These are phyloP conservation scores for Meleagris gallopavo DNA, from an alignment of 2,113 vertebrate genomes.

Conservation along the genomic window DNA sequence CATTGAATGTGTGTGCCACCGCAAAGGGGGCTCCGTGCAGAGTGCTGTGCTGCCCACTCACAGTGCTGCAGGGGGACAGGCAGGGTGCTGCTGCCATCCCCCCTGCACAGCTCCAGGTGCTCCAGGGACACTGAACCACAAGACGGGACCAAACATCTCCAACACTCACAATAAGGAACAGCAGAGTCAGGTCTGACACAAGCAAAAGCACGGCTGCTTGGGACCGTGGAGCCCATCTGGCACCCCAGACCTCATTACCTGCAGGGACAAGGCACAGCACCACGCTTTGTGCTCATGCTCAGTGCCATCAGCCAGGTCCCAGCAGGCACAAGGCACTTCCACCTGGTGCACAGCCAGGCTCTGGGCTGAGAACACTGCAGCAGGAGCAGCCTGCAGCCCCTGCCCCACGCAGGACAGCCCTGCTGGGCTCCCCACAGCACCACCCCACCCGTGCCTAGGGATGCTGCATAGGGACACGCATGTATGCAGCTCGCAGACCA, in stretches of 20 bases:
- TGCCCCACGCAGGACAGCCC: no score
- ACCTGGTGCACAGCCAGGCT: not conserved
- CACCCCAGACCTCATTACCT: not conserved
- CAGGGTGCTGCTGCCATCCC: not conserved
- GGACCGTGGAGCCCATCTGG: not conserved
- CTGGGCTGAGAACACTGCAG: not conserved
- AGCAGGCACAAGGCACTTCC: not conserved
- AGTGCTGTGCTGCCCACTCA: not conserved
- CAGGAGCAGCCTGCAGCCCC: not conserved
- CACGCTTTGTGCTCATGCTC: not conserved
- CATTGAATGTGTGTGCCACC: fast-evolving
- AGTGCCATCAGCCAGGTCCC: not conserved
- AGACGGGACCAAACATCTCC: not conserved
- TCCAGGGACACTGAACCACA: no score
- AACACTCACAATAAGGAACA: no score
- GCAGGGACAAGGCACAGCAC: not conserved
- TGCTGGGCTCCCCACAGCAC: no score
- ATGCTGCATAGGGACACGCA: not conserved
- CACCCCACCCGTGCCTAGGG: fast-evolving
- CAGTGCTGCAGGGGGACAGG: not conserved
- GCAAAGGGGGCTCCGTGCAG: not conserved
- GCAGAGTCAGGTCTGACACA: not conserved
- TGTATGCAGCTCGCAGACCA: not conserved
- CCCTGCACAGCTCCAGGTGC: not conserved
- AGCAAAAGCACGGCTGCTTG: not conserved